phyloP scores from a whole-genome alignment of 2,113 vertebrate species.

The Xiphias gladius region DNA sequence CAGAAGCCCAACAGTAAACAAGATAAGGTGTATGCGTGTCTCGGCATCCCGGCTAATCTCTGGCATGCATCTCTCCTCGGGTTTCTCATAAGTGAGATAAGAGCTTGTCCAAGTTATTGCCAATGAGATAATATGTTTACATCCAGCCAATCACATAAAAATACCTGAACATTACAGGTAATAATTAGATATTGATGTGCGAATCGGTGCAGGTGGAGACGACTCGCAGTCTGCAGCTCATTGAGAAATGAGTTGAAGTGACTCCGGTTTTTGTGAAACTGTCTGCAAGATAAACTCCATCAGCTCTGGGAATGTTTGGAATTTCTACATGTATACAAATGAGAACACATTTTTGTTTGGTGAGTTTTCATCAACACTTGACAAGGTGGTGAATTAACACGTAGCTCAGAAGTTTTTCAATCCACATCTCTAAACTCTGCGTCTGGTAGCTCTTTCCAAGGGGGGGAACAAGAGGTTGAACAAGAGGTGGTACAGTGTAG shows the following conservation, averaged over 20 bases:
- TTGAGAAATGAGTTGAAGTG: neutral
- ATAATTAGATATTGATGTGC: slow-evolving; percentile 18
- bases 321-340: neutral
- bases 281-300: neutral
- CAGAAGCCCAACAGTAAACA: slow-evolving; percentile 42
- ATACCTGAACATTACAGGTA: neutral
- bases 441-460: too few species aligned
- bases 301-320: neutral
- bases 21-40: slow-evolving; percentile 60
- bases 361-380: neutral
- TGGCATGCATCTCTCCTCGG: slow-evolving; percentile 37
- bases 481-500: too few species aligned
- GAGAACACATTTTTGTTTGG: neutral
- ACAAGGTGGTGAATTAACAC: too few species aligned
- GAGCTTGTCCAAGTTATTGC: slow-evolving; percentile 61
- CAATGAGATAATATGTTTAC: slow-evolving; percentile 33
- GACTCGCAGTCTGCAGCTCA: neutral
- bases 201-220: neutral
- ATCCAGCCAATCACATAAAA: slow-evolving; percentile 22
- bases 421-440: too few species aligned
- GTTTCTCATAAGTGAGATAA: slow-evolving; percentile 62
- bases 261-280: neutral
- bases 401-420: too few species aligned
- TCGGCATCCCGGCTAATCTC: slow-evolving; percentile 51
- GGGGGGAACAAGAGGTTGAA: too few species aligned